A percentile compares a stretch with the other conserved stretches of the same genome.
phyloP scores from a whole-genome alignment of 2,113 vertebrate genomes.

The Ceyx melanurus region DNA sequence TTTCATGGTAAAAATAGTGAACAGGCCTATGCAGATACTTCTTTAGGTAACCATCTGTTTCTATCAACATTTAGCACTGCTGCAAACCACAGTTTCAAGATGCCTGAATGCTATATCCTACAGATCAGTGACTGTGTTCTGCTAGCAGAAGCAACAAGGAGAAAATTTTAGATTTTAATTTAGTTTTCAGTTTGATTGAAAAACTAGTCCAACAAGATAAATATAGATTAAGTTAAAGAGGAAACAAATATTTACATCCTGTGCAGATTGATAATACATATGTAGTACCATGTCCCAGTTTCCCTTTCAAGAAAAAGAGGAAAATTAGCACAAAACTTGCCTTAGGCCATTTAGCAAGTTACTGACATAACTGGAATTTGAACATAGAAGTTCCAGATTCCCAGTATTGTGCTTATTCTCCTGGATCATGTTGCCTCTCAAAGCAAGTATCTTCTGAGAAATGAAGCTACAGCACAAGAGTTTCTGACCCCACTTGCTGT shows the following conservation, averaged over 20 bases:
- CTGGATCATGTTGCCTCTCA: not conserved
- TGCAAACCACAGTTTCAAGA: not conserved
- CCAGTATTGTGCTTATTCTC: not conserved
- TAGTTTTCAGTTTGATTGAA: not conserved
- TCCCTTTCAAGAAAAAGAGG: not conserved
- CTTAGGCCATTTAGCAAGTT: conserved; percentile 24
- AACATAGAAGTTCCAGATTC: conserved; percentile 19
- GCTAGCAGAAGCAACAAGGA: not conserved
- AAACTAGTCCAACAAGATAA: not conserved
- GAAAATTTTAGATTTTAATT: not conserved
- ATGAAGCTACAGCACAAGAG: conserved; percentile 21
- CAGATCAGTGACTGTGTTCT: not conserved
- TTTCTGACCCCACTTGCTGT: not conserved
- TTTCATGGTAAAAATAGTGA: not conserved
- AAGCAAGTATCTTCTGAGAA: conserved; percentile 18
- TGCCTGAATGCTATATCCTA: not conserved
- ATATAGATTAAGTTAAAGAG: not conserved
- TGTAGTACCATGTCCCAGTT: not conserved
- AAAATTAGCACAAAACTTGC: conserved; percentile 35
- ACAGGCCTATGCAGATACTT: not conserved
- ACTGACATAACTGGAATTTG: conserved; percentile 39
- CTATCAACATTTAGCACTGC: not conserved
- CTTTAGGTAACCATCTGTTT: not conserved
- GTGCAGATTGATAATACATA: not conserved
- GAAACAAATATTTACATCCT: conserved; percentile 8